phyloP scores from a whole-genome alignment of 2,113 vertebrate genomes.

The Empidonax alnorum region DNA sequence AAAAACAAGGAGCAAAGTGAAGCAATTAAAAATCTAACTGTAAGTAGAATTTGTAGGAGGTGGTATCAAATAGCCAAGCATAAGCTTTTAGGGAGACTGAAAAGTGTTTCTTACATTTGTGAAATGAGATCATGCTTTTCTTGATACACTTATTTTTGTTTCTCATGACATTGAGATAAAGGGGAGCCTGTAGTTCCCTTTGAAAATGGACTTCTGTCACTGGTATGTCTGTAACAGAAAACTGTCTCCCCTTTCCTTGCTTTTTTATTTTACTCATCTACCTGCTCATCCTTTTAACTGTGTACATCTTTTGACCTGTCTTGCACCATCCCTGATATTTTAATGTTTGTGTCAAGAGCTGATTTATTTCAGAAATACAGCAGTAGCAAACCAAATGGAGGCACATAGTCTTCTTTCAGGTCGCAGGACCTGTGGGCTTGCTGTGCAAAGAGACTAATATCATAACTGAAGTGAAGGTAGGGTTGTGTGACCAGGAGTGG shows the following conservation, averaged over 20 bases:
- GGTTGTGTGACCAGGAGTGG: background rate
- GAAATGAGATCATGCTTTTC: background rate
- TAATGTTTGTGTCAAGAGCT: background rate
- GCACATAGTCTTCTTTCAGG: background rate
- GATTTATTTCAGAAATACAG: background rate
- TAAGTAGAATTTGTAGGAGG: constrained; percentile 56
- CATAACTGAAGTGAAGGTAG: background rate
- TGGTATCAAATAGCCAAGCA: background rate
- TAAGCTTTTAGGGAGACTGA: background rate
- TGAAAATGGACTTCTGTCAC: background rate
- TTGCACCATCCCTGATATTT: background rate
- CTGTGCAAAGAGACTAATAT: background rate
- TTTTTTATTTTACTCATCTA: background rate
- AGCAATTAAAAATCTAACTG: constrained; percentile 67
- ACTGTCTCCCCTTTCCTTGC: background rate
- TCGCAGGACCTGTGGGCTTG: background rate
- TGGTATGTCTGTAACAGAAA: background rate
- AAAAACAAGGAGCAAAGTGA: constrained; percentile 60
- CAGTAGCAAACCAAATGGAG: background rate
- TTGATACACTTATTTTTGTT: background rate
- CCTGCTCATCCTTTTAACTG: background rate
- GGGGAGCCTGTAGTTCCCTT: background rate
- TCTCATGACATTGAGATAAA: background rate
- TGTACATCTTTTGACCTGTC: background rate
- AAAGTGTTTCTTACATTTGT: background rate